Percentiles rank a stretch among this genome's conserved stretches.
phyloP scores from a whole-genome alignment of 1,140 invertebrate genomes.

The Lepidostoma basale region DNA sequence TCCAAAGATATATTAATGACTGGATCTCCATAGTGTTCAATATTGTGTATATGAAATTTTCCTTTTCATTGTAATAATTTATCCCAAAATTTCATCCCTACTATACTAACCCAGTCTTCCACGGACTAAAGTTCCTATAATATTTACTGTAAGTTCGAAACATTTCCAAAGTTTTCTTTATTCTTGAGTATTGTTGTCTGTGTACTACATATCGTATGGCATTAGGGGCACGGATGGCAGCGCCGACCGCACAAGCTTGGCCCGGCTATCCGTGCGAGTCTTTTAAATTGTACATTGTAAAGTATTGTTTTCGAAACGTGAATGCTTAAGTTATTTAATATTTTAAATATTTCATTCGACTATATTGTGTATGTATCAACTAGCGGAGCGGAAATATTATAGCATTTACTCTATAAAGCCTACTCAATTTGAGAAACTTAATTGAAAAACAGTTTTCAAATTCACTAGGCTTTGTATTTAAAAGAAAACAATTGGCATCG shows the following conservation, averaged over 20 bases:
- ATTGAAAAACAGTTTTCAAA: neutral
- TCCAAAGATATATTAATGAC: constrained; percentile 44
- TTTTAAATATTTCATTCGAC: constrained; percentile 15
- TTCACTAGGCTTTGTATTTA: constrained; percentile 24
- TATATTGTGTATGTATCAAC: neutral
- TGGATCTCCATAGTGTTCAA: constrained; percentile 43
- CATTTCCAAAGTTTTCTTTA: constrained; percentile 39
- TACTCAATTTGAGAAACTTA: constrained; percentile 21
- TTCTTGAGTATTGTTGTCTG: constrained; percentile 41
- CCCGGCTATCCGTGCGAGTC: constrained; percentile 27
- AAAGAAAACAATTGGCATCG: constrained; percentile 8
- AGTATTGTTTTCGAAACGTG: constrained; percentile 6
- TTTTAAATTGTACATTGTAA: constrained; percentile 27
- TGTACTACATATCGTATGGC: constrained; percentile 44
- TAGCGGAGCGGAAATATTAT: neutral
- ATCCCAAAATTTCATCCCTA: constrained; percentile 27
- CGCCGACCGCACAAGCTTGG: constrained; percentile 23
- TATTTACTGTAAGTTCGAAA: constrained; percentile 43
- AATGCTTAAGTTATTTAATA: constrained; percentile 20
- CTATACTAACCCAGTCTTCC: constrained; percentile 47
- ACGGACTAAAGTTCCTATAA: constrained; percentile 48
- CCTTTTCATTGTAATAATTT: constrained; percentile 21
- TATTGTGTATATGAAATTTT: constrained; percentile 27
- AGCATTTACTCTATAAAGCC: constrained; percentile 23
- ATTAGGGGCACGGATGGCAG: constrained; percentile 25